Base-by-base conservation (phyloP, 2,113 vertebrate genomes). In the Calidris pygmaea region DNA sequence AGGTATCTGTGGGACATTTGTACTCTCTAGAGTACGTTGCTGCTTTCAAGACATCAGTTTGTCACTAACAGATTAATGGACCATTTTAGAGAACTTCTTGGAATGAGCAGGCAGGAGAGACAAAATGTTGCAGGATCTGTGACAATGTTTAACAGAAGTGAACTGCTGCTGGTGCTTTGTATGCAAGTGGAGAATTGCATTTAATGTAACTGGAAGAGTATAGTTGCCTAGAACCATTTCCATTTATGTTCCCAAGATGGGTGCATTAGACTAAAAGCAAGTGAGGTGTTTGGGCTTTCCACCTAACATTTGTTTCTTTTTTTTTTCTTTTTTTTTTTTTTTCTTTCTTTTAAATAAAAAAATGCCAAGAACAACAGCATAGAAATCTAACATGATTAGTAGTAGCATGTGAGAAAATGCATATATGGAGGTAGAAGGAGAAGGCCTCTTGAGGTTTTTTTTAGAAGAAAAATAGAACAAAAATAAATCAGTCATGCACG, bases 21-120 rank as follows among this genome's bases (percentile, higher is more conserved):
- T 70, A 23, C 71, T 93, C 75, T 96, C 58, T 81, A 53, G 81
- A 62, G 90, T 52, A 32, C 34, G 12, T 6, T 76, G 86, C 92
- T 79, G 20, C 68, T 93, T 78, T 62, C 35, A 59, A 74, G 92
- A 50, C 90, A 87, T 87, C 50, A 21, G 77, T 94, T 95, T 97
- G 76, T 94, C 77, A 66, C 76, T 77, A 84, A 50, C 29, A 94
- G 75, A 91, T 87, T 95, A 97, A 96, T 70, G 93, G 93, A 62
- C 65, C 78, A 2, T 87, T 95, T 52, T 62, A 62, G 71, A 80
- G 89, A 94, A 84, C 73, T 93, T 91, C 70, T 75, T 67, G 32
- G 73, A 80, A 87, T 80, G 62, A 75, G 85, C 89, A 90, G 84
- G 68, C 76, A 77, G 60, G 66, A 85, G 87, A 87, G 95, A 68